phyloP scores from a whole-genome alignment of 2,888 invertebrate species.

The Dastarcus helophoroides region DNA sequence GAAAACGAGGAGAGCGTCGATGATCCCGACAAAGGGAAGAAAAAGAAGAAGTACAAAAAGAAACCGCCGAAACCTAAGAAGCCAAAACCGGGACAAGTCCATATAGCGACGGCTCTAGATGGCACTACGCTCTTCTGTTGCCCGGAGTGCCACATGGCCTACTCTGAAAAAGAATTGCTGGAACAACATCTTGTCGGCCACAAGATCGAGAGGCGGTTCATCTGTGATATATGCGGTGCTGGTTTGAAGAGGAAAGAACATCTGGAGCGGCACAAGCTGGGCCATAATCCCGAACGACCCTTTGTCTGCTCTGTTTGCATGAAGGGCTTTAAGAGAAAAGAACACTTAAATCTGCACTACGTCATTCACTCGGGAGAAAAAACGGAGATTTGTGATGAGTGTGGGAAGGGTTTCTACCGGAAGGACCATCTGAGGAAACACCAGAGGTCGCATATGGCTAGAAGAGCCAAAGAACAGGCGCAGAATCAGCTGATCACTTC shows the following conservation, averaged over 20 bases:
- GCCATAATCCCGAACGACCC: constrained; percentile 71
- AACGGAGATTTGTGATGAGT: constrained; percentile 65
- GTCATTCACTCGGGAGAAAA: constrained; percentile 78
- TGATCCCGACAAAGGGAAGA: constrained; percentile 33
- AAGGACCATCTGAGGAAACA: constrained; percentile 75
- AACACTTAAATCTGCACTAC: constrained; percentile 71
- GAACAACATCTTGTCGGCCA: constrained; percentile 66
- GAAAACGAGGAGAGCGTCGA: constrained; percentile 31
- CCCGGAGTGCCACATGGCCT: constrained; percentile 72
- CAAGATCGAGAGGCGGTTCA: constrained; percentile 68
- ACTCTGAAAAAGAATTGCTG: constrained; percentile 67
- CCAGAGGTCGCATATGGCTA: constrained; percentile 64
- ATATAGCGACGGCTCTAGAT: constrained; percentile 62
- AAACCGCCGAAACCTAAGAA: constrained; percentile 69
- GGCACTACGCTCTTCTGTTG: constrained; percentile 68
- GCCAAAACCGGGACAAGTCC: constrained; percentile 68
- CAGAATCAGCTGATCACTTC: constrained; percentile 20
- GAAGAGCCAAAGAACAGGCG: constrained; percentile 60
- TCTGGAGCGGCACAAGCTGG: constrained; percentile 64
- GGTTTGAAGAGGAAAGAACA: constrained; percentile 70
- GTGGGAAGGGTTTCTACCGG: constrained; percentile 68
- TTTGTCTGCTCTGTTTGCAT: constrained; percentile 67
- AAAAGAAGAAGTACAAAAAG: constrained; percentile 72
- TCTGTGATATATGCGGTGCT: constrained; percentile 67
- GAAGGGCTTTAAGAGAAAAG: constrained; percentile 54